Percentiles rank a stretch among this genome's conserved stretches.
Evolutionary conservation across 2,888 invertebrate species (phyloP).

Genomic region (Parnassius orleans): DNA sequence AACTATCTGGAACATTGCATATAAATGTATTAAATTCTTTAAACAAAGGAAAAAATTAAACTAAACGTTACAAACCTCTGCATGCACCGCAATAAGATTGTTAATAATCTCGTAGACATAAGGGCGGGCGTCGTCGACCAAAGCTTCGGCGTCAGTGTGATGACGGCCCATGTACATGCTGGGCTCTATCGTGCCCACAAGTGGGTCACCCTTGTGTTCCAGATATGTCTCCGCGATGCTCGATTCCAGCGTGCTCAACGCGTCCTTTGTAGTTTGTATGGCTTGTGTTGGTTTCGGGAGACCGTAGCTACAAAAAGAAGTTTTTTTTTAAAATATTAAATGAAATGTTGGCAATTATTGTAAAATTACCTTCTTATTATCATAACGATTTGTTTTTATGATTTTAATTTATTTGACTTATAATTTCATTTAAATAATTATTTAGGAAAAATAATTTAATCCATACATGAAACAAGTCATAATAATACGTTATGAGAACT

Average conservation of each 20-base stretch:
- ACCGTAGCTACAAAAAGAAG: slow-evolving; percentile 71
- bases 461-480: no score
- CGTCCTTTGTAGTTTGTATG: slow-evolving; percentile 84
- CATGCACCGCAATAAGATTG: slow-evolving; percentile 89
- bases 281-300: slow-evolving; percentile 88
- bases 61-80: slow-evolving; percentile 77
- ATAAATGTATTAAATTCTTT: no score
- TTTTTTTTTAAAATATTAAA: no score
- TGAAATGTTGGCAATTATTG: no score
- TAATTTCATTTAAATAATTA: no score
- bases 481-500: no score
- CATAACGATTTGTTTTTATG: no score
- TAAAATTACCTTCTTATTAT: no score
- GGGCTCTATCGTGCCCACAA: slow-evolving; percentile 97
- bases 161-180: slow-evolving; percentile 96
- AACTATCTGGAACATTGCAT: no score
- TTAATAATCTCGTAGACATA: slow-evolving; percentile 94
- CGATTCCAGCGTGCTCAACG: slow-evolving; percentile 81
- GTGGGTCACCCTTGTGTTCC: slow-evolving; percentile 95
- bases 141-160: slow-evolving; percentile 89
- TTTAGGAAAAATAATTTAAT: no score
- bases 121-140: slow-evolving; percentile 89
- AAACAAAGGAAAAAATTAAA: slow-evolving; percentile 1
- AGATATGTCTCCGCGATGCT: slow-evolving; percentile 89
- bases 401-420: no score